Percentiles rank a stretch among this genome's conserved stretches.
Evolutionary conservation across 2,888 invertebrate genomes (phyloP).

Genomic region (Sphaeridia pumilis): DNA sequence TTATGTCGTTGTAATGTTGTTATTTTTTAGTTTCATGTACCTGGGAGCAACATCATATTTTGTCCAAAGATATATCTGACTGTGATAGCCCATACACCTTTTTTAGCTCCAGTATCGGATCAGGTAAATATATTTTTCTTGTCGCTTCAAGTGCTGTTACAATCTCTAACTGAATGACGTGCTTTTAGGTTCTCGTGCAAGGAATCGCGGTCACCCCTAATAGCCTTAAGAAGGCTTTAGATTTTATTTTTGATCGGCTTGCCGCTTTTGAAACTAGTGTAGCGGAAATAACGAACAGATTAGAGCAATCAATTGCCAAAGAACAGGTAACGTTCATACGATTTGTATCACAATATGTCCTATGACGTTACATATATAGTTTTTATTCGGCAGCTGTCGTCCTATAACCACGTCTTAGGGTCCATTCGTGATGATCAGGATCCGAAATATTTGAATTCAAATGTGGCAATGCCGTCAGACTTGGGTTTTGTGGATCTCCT

Average conservation of each 20-base stretch:
- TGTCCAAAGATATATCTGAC: conserved; percentile 59
- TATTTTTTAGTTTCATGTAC: conserved; percentile 52
- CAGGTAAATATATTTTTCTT: conserved; percentile 43
- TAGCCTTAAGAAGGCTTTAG: conserved; percentile 19
- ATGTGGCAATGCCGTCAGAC: conserved; percentile 50
- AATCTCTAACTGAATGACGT: not conserved
- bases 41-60: conserved; percentile 51
- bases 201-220: conserved; percentile 23
- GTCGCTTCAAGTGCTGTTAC: not conserved
- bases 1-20: conserved; percentile 11
- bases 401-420: conserved; percentile 12
- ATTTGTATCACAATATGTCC: not conserved
- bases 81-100: conserved; percentile 64
- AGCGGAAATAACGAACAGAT: conserved; percentile 20
- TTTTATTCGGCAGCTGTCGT: too few species aligned
- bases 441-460: conserved; percentile 1
- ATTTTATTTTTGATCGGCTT: conserved; percentile 24
- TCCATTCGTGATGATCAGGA: conserved; percentile 16
- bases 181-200: conserved; percentile 25
- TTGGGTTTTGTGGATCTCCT: conserved; percentile 63
- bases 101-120: conserved; percentile 56
- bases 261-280: conserved; percentile 28
- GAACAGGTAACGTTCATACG: conserved; percentile 9
- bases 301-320: conserved; percentile 14
- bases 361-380: too few species aligned